These are phyloP conservation scores for Calonectris borealis DNA, from an alignment of 2,113 vertebrate species.

Conservation along the genomic window DNA sequence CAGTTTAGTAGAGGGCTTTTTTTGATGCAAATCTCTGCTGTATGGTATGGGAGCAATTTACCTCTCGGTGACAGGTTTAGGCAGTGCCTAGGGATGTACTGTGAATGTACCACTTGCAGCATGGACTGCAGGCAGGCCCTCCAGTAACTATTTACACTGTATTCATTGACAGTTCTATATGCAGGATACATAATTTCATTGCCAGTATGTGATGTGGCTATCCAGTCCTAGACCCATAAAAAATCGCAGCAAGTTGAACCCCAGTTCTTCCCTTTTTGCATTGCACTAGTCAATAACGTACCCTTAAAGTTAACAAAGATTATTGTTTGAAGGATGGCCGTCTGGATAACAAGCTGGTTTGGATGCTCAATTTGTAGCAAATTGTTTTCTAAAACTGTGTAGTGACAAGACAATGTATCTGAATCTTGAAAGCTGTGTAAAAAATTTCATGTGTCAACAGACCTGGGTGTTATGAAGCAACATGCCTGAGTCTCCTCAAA, in stretches of 20 bases:
- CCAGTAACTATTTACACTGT: not conserved
- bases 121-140: not conserved
- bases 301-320: not conserved
- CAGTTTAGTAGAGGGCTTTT: not conserved
- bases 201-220: not conserved
- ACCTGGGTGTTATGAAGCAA: not conserved
- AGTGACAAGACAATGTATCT: not conserved
- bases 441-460: not conserved
- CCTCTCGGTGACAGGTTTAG: not conserved
- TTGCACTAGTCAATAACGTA: not conserved
- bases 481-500: not conserved
- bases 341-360: not conserved
- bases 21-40: not conserved
- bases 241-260: not conserved
- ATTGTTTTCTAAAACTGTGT: not conserved
- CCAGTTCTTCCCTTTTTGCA: not conserved
- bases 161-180: not conserved
- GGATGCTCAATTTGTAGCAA: not conserved
- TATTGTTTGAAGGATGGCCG: not conserved
- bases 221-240: not conserved
- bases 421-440: not conserved
- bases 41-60: not conserved
- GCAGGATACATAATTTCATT: not conserved
- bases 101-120: accelerated
- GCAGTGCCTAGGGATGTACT: not conserved